phyloP scores from a whole-genome alignment of 30 jellyfish, hydroid and myxozoan species.

The Aurelia aurita complex sp. Pacific region DNA sequence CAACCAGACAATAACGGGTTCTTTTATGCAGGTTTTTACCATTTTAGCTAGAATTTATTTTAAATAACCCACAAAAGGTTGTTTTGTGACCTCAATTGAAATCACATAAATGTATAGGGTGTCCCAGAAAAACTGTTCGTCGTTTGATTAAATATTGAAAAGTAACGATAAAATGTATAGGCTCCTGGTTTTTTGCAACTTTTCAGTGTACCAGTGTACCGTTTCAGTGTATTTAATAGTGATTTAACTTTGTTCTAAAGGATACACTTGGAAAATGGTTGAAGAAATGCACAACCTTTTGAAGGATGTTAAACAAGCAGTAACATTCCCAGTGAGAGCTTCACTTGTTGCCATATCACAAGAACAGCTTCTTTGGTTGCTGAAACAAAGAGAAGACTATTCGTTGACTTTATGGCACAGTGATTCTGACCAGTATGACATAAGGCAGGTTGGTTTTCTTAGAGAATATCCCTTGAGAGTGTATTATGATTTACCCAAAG shows the following conservation, averaged over 20 bases:
- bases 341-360: conserved; percentile 71
- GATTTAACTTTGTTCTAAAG: conserved; percentile 5
- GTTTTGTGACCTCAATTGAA: too few relatives aligned
- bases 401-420: conserved; percentile 94
- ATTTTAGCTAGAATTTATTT: too few relatives aligned
- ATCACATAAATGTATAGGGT: too few relatives aligned
- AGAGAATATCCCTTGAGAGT: conserved; percentile 60
- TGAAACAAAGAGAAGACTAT: conserved; percentile 34
- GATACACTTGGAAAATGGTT: conserved; percentile 90
- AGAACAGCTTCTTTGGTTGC: conserved; percentile 81
- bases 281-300: conserved; percentile 56
- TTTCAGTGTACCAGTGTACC: too few relatives aligned
- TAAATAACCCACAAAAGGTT: too few relatives aligned
- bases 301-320: conserved; percentile 36
- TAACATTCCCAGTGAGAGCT: conserved; percentile 95
- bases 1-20: too few relatives aligned
- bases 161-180: too few relatives aligned
- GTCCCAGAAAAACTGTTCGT: too few relatives aligned
- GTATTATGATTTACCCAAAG: conserved; percentile 83
- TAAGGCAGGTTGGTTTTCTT: conserved; percentile 49
- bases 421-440: conserved; percentile 58
- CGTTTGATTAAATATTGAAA: too few relatives aligned
- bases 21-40: too few relatives aligned
- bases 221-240: too few relatives aligned
- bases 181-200: too few relatives aligned